Evolutionary conservation across 2,888 invertebrate species (phyloP), one percentile per base, ranked within the genome.

Genomic region (Drosophila imparisetae): DNA sequence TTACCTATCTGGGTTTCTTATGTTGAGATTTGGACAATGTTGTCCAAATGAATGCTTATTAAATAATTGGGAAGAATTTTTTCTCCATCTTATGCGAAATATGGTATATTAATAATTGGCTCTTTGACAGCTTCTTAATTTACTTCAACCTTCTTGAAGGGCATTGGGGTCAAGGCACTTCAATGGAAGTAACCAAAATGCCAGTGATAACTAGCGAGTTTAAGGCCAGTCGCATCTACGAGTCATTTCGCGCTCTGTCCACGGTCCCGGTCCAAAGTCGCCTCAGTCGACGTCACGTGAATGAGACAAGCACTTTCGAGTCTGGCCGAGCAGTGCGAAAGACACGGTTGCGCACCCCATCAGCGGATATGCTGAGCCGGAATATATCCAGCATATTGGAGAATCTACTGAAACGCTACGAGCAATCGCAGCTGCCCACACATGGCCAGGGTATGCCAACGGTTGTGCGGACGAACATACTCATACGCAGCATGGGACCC

Each of bases 401-500:
- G 91, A 97, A 97, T 91, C 94, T 98, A 45, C 94, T 98, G 83
- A 97, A 97, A 93, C 96, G 97, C 92, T 98, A 98, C 91, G 98
- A 98, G 92, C 97, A 96, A 91, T 97, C 97, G 30, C 97, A 97
- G 90, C 93, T 97, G 75, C 98, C 98, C 7, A 97, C 97, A n/a
- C 97, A 97, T 91, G 97, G 96, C 50, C 95, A 96, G 95, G 97
- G 97, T 49, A 94, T 95, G 70, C 97, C 98, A 1, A 98, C 98
- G 0, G 94, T 97, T 21, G 96, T 98, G 24, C 95, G 96, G 91
- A 97, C 98, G 0, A 98, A 98, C 91, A 97, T 98, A 90, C 93
- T 98, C 61, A 98, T 98, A 82, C 94, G 97, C 81, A 97, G 97
- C 91, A 98, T 98, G 97, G 98, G 98, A 0, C 98, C 98, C 0